Base-by-base conservation (phyloP, 2,888 invertebrate species). In the Leptinotarsa rubiginosa region DNA sequence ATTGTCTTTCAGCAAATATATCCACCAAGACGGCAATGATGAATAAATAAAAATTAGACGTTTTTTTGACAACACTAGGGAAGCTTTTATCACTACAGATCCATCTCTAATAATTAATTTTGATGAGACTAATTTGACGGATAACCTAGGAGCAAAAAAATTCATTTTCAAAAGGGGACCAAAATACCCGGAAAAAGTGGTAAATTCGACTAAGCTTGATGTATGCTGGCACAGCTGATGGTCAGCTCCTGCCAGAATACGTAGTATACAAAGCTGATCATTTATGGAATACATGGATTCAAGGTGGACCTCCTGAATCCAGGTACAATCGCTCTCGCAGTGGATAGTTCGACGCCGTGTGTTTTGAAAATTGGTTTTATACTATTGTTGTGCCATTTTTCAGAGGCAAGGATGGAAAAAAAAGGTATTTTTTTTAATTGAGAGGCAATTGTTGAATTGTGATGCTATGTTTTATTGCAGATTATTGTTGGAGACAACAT, bases 181-280 rank as follows among this genome's bases (percentile, higher is more conserved):
- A 3, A 73, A 67, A 52, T 73, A 75, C 49, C 73, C 68, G n/a
- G 69, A 75, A 41, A 66, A 73, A 49, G 70, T 74, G 13, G 65
- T 73, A 3, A 72, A 77, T 64, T 74, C 77, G 2, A 77, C 77
- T 54, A 54, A 54, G 54, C 50, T 15, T 69, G 10, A 75, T 75
- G 70, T 74, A 68, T 64, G 69, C 69, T 13, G 86, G 81, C 10
- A 82, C 84, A 59, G 87, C 87, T 13, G 80, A 76, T 70, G 88
- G 88, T 7, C 74, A 79, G 59, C 25, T 86, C 3, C 77, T 88
- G 47, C 87, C 87, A 5, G 81, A 82, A 31, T 88, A 88, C 59
- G 85, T 88, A 5, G 86, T 87, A 0, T 88, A 88, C 77, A 89
- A 88, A 80, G 81, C 87, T 1, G 79, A 81, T 72, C 70, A 86